These are phyloP conservation scores for Phengaris alcon DNA, from an alignment of 2,888 invertebrate species.

Conservation along the genomic window DNA sequence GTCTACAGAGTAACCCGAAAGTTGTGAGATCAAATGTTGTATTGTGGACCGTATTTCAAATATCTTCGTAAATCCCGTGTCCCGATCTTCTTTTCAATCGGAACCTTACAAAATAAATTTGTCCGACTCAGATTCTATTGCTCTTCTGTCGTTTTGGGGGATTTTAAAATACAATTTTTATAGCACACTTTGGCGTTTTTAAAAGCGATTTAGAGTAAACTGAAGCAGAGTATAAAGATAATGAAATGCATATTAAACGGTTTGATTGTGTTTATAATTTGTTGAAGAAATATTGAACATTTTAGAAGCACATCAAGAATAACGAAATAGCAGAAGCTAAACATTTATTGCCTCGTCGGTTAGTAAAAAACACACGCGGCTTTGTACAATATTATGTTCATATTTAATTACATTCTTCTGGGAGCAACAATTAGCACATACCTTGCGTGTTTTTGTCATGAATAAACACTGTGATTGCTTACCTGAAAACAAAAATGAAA, in stretches of 20 bases:
- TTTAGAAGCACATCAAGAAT: too few species aligned
- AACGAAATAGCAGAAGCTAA: too few species aligned
- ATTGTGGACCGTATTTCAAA: conserved; percentile 21
- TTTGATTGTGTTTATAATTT: too few species aligned
- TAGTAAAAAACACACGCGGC: too few species aligned
- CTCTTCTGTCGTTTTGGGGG: conserved; percentile 18
- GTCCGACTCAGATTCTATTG: conserved; percentile 22
- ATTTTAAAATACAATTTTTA: conserved; percentile 14
- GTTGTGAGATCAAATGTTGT: conserved; percentile 20
- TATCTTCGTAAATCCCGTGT: conserved; percentile 18
- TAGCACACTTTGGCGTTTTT: not conserved
- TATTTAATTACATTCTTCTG: not conserved
- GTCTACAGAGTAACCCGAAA: not conserved
- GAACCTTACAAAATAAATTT: conserved; percentile 26
- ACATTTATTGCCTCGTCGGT: too few species aligned
- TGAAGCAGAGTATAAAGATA: too few species aligned
- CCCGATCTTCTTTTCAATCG: conserved; percentile 23
- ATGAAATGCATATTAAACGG: too few species aligned
- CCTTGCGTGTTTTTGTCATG: not conserved
- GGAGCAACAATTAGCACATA: not conserved
- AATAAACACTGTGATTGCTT: not conserved
- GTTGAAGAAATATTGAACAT: too few species aligned
- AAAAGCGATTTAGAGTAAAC: too few species aligned
- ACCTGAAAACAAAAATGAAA: not conserved
- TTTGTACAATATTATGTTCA: too few species aligned